Conservation (phyloP, 2,797 vertebrate species). For the Chiroxiphia lanceolata region DNA sequence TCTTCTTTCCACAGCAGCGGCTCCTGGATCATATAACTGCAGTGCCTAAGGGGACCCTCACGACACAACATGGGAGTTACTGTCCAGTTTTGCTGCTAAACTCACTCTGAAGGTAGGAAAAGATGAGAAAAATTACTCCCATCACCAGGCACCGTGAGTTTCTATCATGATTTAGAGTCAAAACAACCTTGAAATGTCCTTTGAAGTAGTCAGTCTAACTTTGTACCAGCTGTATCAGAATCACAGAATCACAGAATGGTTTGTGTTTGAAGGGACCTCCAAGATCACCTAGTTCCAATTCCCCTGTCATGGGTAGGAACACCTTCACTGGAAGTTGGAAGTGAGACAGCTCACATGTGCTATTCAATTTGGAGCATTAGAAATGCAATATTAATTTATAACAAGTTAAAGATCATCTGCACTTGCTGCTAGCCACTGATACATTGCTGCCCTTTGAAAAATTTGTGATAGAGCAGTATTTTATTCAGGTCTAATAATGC, state of each 20-base stretch:
- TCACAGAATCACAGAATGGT: neutral
- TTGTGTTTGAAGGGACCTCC: neutral
- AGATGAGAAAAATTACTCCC: neutral
- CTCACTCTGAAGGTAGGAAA: neutral
- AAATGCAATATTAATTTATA: neutral
- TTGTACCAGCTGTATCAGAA: neutral
- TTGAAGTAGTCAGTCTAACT: neutral
- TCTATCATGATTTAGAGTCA: neutral
- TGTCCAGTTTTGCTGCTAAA: neutral
- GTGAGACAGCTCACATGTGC: neutral
- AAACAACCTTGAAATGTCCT: neutral
- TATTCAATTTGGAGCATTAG: neutral
- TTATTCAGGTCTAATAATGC: fast-evolving
- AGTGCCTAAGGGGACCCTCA: neutral
- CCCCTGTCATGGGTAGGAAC: neutral
- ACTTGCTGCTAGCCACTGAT: neutral
- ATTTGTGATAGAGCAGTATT: neutral
- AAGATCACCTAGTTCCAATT: neutral
- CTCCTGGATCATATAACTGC: neutral
- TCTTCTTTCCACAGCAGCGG: neutral
- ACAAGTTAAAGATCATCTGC: neutral
- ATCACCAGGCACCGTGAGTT: neutral
- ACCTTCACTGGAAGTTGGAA: fast-evolving
- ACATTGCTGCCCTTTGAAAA: neutral
- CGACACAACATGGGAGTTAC: neutral